Conservation (phyloP, 1,140 invertebrate genomes). For the Microplitis demolitor region DNA sequence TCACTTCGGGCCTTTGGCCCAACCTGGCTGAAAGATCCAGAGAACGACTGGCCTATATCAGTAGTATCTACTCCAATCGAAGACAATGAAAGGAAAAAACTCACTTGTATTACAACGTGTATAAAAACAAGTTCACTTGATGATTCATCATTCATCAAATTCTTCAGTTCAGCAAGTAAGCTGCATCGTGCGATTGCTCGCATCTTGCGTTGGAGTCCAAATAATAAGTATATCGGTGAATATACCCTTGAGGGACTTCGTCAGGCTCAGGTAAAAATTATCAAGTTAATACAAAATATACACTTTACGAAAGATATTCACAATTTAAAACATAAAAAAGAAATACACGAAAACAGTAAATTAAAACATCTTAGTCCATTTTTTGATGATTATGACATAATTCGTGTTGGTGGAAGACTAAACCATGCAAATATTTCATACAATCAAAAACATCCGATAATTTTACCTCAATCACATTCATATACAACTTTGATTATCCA, state of each 20-base stretch:
- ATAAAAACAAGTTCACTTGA: not conserved
- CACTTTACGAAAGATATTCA: not conserved
- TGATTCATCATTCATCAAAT: constrained; percentile 3
- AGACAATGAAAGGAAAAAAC: not conserved
- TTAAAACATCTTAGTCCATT: constrained; percentile 4
- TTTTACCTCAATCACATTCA: not conserved
- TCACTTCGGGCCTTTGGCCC: constrained; percentile 34
- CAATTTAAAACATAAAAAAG: not conserved
- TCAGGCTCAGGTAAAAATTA: too few relatives aligned
- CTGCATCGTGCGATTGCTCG: not conserved
- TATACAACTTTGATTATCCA: not conserved
- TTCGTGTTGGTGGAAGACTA: constrained; percentile 4
- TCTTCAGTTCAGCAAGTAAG: not conserved
- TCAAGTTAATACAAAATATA: not conserved
- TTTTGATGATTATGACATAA: not conserved
- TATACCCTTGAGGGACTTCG: too few relatives aligned
- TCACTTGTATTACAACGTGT: not conserved
- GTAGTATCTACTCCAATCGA: not conserved
- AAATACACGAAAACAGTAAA: not conserved
- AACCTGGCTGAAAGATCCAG: constrained; percentile 1
- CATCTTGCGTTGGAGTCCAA: not conserved
- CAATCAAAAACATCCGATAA: constrained; percentile 2
- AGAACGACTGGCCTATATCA: not conserved
- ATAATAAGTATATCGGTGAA: too few relatives aligned
- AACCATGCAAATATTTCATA: not conserved